Base-by-base conservation (phyloP, 2,113 vertebrate species). In the Odontophorus gujanensis region DNA sequence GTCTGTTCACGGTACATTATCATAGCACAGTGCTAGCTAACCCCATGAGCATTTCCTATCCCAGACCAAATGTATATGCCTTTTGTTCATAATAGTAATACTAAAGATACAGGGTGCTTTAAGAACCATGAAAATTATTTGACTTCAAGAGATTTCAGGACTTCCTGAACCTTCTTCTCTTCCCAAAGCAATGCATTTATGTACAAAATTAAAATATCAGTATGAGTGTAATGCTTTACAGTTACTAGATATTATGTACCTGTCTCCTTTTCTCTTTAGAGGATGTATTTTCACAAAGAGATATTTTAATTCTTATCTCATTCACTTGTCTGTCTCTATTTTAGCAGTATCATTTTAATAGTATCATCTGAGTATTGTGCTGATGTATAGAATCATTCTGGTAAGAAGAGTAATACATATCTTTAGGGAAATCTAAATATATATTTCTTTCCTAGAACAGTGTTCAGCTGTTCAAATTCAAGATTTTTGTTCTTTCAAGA, bases 281-380 rank as follows among this genome's bases (percentile, higher is more conserved):
- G n/a, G 8, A 1, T 74, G n/a, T 69, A 19, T 65, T 21, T 68
- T 73, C 30, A 11, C 10, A 58, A 50, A 82, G n/a, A 42, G 80
- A 65, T 61, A 4, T 17, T 22, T 84, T 84, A 50, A 72, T 79
- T 13, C 36, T 66, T 72, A 28, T 79, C 45, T 25, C 16, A 18
- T 55, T 55, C 28, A 40, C 45, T 72, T 4, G 24, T 40, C 66
- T 75, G 13, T 14, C 18, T 63, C 13, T 67, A 51, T 63, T 2
- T 51, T 57, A 65, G 45, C 11, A 43, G 2, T 45, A 59, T 58
- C 40, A 68, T 18, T 38, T 62, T 32, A 84, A 67, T 38, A 63
- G 32, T 74, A 51, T 1, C 4, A 74, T 43, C 63, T 43, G n/a
- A 51, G 36, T 14, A 9, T 36, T 87, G 18, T 0, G 0, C 3